Base-by-base conservation (phyloP, 2,113 vertebrate genomes). In the Vimba vimba region DNA sequence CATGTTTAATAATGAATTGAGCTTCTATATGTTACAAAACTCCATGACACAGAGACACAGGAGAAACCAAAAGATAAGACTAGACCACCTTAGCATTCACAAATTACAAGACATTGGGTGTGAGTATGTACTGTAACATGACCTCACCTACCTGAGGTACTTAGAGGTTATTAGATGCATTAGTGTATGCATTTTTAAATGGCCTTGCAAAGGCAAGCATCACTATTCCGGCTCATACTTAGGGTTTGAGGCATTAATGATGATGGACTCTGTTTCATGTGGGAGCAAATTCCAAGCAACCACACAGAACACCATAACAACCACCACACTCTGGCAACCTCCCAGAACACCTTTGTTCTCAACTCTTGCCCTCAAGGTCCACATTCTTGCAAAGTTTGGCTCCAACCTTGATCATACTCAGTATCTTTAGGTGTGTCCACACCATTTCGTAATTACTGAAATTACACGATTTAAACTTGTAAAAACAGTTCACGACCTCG, bases 1-100 rank as follows among this genome's bases (percentile, higher is more conserved):
- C 83, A 19, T 57, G n/a, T 8, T 94, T 78, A 93, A 94, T 94
- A 93, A 94, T 91, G 64, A 86, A 94, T 92, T 64, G 50, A 19
- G 57, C n/a, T 79, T 74, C 82, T 88, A 84, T 86, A 86, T 66
- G 80, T 82, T 88, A 91, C 90, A 92, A 91, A 90, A 87, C 45
- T 80, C 85, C 59, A 82, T 19, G 91, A 94, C 87, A 93, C 87
- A 87, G 55, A 94, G 91, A 91, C 87, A 68, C 15, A 86, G 85
- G 86, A 12, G 91, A 93, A 93, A 93, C 89, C 83, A n/a, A 82
- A 92, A 89, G 81, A 86, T 89, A 62, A 47, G 39, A 90, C 90
- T 88, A 91, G 88, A 87, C 80, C 82, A 69, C 87, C 86, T 82
- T 68, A 78, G 88, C 88, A 88, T 43, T 68, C 79, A 86, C 74